Base-by-base conservation (phyloP, 2,113 vertebrate species). In the Dipodomys merriami region DNA sequence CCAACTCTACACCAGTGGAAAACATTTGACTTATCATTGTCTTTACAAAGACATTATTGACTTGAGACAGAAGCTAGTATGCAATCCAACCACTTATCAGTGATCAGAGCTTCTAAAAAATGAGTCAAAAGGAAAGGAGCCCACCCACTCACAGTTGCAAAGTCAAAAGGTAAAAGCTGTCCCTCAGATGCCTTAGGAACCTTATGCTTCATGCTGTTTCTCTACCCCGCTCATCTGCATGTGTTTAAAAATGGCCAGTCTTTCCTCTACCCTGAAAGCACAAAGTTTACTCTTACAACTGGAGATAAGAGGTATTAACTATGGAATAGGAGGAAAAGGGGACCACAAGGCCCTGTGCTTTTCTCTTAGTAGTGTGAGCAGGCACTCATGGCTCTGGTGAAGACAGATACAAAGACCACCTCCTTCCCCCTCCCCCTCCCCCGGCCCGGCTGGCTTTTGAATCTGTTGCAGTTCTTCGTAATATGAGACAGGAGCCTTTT, bases 401-500 rank as follows among this genome's bases (percentile, higher is more conserved):
- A 71, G 68, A 77, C 35, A 87, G 83, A 86, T 19, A 25, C 64
- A n/a, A 69, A 88, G 29, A 46, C 13, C 4, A 4, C 57, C 57
- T 18, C 16, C 57, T 3, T 6, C 7, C 23, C 35, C 35, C 4
- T 4, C 35, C 39, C 39, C 5, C 39, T 5, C 39, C 39, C 39
- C 39, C 39, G 5, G 22, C 57, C 10, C 2, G 1, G 19, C 12
- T 90, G 91, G 65, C 87, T 96, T 95, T 97, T 30, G 15, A 96
- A 96, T 94, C 77, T 89, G 64, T 90, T 90, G 95, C 94, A 68
- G 65, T 95, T 97, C 79, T 91, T 95, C 81, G 91, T 96, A 95
- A 86, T 95, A 86, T 30, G 94, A 96, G 84, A 95, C 90, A 91
- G 87, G 84, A 96, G 92, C 88, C 85, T 94, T 92, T 97, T 94